Evolutionary conservation across 2,888 invertebrate species (phyloP).

Genomic region (Phaedon cochleariae): DNA sequence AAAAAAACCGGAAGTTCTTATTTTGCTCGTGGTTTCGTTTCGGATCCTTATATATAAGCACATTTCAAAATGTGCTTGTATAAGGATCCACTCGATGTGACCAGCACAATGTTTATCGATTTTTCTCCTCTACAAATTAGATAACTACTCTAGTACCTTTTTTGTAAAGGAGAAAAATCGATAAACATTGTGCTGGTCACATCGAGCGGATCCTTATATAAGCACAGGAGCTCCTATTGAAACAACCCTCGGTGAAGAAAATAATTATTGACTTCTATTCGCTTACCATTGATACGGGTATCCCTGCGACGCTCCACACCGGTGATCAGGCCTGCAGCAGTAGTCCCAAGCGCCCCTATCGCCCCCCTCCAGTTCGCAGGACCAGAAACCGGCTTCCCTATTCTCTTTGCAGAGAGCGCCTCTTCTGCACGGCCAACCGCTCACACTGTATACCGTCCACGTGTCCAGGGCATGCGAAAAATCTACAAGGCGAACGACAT

Average conservation of each 20-base stretch:
- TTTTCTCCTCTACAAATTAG: no score
- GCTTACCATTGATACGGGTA: constrained; percentile 82
- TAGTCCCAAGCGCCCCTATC: constrained; percentile 83
- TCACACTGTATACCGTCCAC: constrained; percentile 82
- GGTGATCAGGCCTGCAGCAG: constrained; percentile 83
- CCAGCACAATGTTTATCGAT: no score
- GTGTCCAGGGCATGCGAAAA: constrained; percentile 53
- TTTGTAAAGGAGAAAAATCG: no score
- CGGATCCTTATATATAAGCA: no score
- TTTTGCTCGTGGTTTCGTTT: no score
- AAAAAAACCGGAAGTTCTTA: no score
- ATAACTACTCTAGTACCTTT: no score
- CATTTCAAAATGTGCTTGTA: no score
- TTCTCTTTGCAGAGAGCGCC: constrained; percentile 77
- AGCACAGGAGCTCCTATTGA: no score
- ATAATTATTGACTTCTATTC: not conserved
- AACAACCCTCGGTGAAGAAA: not conserved
- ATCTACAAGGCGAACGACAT: constrained; percentile 23
- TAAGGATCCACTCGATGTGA: no score
- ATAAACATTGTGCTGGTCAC: no score
- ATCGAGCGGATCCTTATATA: no score
- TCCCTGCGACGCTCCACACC: constrained; percentile 85
- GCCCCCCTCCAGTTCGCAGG: constrained; percentile 80
- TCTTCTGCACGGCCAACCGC: constrained; percentile 79
- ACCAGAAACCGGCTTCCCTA: constrained; percentile 81